A percentile compares a stretch with the other conserved stretches of the same genome.
These are phyloP conservation scores for Listronotus oregonensis DNA, from an alignment of 1,140 invertebrate genomes.

Conservation along the genomic window DNA sequence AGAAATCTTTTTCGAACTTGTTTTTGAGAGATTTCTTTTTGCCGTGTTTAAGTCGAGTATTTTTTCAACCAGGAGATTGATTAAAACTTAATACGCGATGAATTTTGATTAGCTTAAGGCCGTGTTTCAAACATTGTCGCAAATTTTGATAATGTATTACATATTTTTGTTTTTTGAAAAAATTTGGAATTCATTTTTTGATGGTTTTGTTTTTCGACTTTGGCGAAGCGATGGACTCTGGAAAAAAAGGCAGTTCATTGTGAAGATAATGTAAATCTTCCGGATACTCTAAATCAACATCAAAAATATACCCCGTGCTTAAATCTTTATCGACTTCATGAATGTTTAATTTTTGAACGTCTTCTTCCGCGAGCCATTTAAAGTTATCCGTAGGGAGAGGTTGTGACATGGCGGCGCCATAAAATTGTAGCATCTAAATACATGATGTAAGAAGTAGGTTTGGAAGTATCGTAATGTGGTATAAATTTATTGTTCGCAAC, in stretches of 20 bases:
- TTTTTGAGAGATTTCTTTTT: conserved; percentile 44
- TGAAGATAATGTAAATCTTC: conserved; percentile 49
- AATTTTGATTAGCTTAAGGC: conserved; percentile 51
- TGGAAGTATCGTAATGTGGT: conserved; percentile 28
- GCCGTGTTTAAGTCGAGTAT: conserved; percentile 55
- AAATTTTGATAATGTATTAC: conserved; percentile 55
- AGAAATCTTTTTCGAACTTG: conserved; percentile 57
- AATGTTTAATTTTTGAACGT: conserved; percentile 39
- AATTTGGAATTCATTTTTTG: conserved; percentile 54
- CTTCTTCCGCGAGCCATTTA: conserved; percentile 51
- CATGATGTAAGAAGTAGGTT: conserved; percentile 37
- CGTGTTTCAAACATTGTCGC: conserved; percentile 47
- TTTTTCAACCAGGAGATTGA: conserved; percentile 52
- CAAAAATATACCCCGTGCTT: conserved; percentile 59
- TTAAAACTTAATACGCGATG: conserved; percentile 43
- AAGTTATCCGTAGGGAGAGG: conserved; percentile 55
- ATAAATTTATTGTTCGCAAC: conserved; percentile 54
- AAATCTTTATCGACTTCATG: conserved; percentile 49
- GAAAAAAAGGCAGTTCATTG: conserved; percentile 55
- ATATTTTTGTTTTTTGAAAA: conserved; percentile 51
- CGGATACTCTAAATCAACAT: conserved; percentile 54
- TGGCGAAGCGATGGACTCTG: conserved; percentile 43
- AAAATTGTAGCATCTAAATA: conserved; percentile 55
- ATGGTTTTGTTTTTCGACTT: conserved; percentile 41
- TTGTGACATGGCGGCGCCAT: conserved; percentile 59